Percentiles rank a stretch among this genome's conserved stretches.
These are phyloP conservation scores for Leptopilina clavipes DNA, from an alignment of 1,140 invertebrate genomes.

Conservation along the genomic window DNA sequence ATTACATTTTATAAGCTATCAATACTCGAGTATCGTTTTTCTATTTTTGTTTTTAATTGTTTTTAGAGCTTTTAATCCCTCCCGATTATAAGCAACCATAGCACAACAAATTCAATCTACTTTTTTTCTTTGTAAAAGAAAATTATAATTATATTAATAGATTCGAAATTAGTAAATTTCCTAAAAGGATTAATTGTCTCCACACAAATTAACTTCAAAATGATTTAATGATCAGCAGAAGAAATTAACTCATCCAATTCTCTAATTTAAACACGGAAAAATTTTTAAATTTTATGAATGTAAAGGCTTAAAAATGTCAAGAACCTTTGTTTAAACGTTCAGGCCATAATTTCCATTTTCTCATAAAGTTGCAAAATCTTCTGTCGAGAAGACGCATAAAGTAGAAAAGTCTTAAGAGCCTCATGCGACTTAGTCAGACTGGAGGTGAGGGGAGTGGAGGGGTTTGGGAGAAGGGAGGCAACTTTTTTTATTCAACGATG, in stretches of 20 bases:
- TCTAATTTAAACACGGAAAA: too few species aligned
- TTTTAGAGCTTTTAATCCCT: slow-evolving; percentile 4
- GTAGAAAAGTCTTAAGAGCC: slow-evolving; percentile 22
- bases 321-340: not conserved
- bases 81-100: too few species aligned
- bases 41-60: not conserved
- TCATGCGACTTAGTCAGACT: not conserved
- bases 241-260: too few species aligned
- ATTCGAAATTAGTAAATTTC: too few species aligned
- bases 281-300: not conserved
- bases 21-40: slow-evolving; percentile 36
- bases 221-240: too few species aligned
- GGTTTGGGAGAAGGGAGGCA: not conserved
- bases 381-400: not conserved
- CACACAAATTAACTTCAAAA: too few species aligned
- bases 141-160: too few species aligned
- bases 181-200: too few species aligned
- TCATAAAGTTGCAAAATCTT: slow-evolving; percentile 27
- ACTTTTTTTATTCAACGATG: slow-evolving; percentile 28
- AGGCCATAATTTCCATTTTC: slow-evolving; percentile 22
- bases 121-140: too few species aligned
- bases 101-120: too few species aligned
- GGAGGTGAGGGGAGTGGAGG: too few species aligned
- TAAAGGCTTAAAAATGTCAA: not conserved
- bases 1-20: slow-evolving; percentile 36